Conservation (phyloP, 2,113 vertebrate genomes). For the Pelmatolapia mariae region DNA sequence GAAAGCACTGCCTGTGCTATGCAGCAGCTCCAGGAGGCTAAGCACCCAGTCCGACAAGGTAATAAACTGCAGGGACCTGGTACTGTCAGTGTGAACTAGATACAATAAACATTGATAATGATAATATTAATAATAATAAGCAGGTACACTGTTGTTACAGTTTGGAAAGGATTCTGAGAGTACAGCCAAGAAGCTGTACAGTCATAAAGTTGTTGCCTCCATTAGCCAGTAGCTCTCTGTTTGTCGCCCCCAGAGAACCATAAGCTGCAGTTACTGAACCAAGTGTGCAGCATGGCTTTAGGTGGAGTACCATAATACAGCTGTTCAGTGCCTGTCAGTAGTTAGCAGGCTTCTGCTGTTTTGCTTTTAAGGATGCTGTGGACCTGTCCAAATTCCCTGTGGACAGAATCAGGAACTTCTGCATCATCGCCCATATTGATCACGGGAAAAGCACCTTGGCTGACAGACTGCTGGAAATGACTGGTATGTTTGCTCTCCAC, state of each 20-base stretch:
- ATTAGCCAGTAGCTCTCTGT: not conserved
- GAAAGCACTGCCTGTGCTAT: constrained; percentile 22
- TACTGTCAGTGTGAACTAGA: not conserved
- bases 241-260: not conserved
- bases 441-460: constrained; percentile 98
- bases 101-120: not conserved
- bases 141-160: not conserved
- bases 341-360: not conserved
- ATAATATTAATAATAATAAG: not conserved
- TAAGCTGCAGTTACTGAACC: not conserved
- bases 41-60: constrained; percentile 61
- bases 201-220: not conserved
- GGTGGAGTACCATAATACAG: not conserved
- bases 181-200: not conserved
- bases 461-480: constrained; percentile 90
- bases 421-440: constrained; percentile 96
- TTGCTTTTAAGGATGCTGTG: constrained; percentile 71
- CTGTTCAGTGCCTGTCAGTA: not conserved
- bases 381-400: constrained; percentile 83
- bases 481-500: constrained; percentile 69
- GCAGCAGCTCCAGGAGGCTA: not conserved
- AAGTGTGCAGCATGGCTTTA: not conserved
- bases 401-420: constrained; percentile 91
- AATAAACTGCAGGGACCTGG: not conserved
- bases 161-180: not conserved